A percentile compares a stretch with the other conserved stretches of the same genome.
phyloP scores from a whole-genome alignment of 1,140 invertebrate genomes.

The Pseudomyrmex pallidus region DNA sequence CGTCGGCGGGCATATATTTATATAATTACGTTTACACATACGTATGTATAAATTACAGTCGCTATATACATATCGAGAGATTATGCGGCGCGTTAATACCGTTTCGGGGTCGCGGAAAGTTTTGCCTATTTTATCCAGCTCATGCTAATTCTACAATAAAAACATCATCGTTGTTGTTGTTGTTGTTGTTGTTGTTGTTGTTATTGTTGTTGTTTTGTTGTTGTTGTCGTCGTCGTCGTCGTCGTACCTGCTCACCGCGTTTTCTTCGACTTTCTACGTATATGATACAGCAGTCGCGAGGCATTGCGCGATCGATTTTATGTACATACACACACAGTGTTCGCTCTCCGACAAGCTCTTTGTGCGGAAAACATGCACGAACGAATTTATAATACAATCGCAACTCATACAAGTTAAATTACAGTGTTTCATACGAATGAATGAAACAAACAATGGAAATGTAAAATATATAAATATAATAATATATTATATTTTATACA shows the following conservation, averaged over 20 bases:
- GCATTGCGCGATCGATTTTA: slow-evolving; percentile 59
- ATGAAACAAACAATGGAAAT: no score
- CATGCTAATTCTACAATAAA: slow-evolving; percentile 69
- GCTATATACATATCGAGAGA: slow-evolving; percentile 80
- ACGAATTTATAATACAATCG: not conserved
- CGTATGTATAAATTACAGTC: slow-evolving; percentile 81
- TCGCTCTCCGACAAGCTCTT: slow-evolving; percentile 2
- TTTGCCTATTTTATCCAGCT: slow-evolving; percentile 37
- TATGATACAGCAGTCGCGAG: slow-evolving; percentile 37
- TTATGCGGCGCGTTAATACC: slow-evolving; percentile 68
- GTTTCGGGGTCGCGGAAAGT: slow-evolving; percentile 58
- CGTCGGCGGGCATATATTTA: slow-evolving; percentile 58
- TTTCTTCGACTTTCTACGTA: slow-evolving; percentile 41
- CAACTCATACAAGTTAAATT: not conserved
- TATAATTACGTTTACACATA: slow-evolving; percentile 67
- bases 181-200: no score
- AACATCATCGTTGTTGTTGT: no score
- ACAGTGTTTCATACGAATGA: no score
- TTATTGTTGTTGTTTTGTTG: not conserved
- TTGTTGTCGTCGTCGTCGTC: slow-evolving; percentile 59
- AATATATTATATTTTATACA: not conserved
- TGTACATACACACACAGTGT: slow-evolving; percentile 42
- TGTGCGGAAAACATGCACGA: slow-evolving; percentile 1
- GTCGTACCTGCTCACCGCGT: slow-evolving; percentile 61
- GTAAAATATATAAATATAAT: no score